Percentiles rank a stretch among this genome's conserved stretches.
Evolutionary conservation across 2,797 vertebrate genomes (phyloP).

Genomic region (Rhinatrema bivittatum): DNA sequence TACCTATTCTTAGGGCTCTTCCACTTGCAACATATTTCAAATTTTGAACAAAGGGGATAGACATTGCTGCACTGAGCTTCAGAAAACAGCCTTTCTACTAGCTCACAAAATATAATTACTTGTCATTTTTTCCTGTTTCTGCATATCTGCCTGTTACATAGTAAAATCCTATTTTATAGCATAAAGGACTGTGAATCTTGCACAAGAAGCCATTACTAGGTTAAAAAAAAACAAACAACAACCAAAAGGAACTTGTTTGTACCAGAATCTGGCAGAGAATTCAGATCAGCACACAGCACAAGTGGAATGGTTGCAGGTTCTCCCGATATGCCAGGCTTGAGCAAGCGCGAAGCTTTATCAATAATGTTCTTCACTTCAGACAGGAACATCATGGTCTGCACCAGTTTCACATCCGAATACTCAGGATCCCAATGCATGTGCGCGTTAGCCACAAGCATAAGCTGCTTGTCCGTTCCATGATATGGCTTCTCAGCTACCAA

Average conservation of each 20-base stretch:
- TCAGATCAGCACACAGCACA: slow-evolving; percentile 94
- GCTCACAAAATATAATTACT: too few relatives aligned
- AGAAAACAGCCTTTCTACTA: too few relatives aligned
- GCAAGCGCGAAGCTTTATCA: slow-evolving; percentile 89
- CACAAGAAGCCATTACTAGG: too few relatives aligned
- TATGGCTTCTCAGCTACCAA: slow-evolving; percentile 80
- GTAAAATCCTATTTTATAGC: too few relatives aligned
- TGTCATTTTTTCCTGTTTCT: too few relatives aligned
- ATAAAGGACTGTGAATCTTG: too few relatives aligned
- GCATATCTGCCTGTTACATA: too few relatives aligned
- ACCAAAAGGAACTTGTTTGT: slow-evolving; percentile 28
- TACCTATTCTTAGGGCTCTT: too few relatives aligned
- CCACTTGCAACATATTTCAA: too few relatives aligned
- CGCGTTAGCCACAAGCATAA: slow-evolving; percentile 89
- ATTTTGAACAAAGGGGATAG: too few relatives aligned
- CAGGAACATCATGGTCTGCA: slow-evolving; percentile 98
- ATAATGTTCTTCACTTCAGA: slow-evolving; percentile 96
- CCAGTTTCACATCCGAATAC: slow-evolving; percentile 92
- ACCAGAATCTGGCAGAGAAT: slow-evolving; percentile 96
- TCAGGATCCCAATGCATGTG: slow-evolving; percentile 98
- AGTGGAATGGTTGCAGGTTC: slow-evolving; percentile 89
- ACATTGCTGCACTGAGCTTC: too few relatives aligned
- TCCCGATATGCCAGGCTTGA: slow-evolving; percentile 78
- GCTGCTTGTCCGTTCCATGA: slow-evolving; percentile 87
- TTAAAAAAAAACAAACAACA: not conserved